Conservation (phyloP, 2,797 vertebrate genomes). For the Poecilia velifera region DNA sequence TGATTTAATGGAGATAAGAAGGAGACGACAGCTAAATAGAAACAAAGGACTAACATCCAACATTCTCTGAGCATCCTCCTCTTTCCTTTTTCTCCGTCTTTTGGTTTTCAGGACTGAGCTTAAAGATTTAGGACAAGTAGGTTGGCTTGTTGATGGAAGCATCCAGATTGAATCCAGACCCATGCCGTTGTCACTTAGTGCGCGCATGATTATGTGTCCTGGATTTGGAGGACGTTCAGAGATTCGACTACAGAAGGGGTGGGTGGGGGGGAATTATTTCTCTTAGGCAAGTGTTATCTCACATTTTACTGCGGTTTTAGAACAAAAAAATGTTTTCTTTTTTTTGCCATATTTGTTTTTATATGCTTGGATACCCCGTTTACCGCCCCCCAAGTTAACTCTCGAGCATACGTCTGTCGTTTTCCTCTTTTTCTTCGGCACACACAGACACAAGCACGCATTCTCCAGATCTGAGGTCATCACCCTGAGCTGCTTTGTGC, state of each 20-base stretch:
- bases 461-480: constrained; percentile 75
- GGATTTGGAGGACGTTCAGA: constrained; percentile 37
- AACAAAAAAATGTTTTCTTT: constrained; percentile 1
- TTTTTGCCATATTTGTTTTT: constrained; percentile 31
- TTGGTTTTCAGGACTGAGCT: constrained; percentile 52
- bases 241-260: constrained; percentile 29
- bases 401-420: constrained; percentile 22
- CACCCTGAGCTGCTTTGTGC: constrained; percentile 66
- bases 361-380: constrained; percentile 33
- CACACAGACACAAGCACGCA: constrained; percentile 53
- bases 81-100: constrained; percentile 5
- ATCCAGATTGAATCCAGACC: constrained; percentile 75
- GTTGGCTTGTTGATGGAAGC: constrained; percentile 64
- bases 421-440: constrained; percentile 12
- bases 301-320: not conserved
- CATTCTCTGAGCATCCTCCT: not conserved
- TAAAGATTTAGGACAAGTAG: constrained; percentile 64
- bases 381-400: constrained; percentile 30
- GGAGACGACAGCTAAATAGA: constrained; percentile 47
- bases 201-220: constrained; percentile 29
- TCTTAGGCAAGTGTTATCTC: not conserved
- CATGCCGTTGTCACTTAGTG: constrained; percentile 47
- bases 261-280: not conserved
- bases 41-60: constrained; percentile 4
- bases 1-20: constrained; percentile 32